A percentile compares a stretch with the other conserved stretches of the same genome.
phyloP scores from a whole-genome alignment of 2,888 invertebrate species.

The Meloe dianella region DNA sequence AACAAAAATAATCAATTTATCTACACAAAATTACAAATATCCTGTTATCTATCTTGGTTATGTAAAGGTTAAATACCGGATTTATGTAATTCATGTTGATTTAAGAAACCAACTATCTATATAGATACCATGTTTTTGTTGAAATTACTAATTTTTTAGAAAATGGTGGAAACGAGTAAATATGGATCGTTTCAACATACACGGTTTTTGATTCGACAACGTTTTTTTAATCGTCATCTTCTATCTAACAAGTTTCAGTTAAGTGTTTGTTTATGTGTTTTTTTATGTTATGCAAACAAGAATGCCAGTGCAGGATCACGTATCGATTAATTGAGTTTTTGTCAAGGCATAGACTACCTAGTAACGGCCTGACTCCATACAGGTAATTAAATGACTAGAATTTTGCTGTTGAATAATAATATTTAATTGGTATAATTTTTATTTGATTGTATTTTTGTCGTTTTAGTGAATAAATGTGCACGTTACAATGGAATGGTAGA shows the following conservation, averaged over 20 bases:
- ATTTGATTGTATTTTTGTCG: constrained; percentile 6
- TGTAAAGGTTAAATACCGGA: no score
- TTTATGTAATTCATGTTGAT: no score
- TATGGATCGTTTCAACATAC: neutral
- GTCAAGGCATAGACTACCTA: constrained; percentile 29
- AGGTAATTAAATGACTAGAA: constrained; percentile 45
- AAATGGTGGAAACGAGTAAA: constrained; percentile 12
- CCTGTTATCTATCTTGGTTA: no score
- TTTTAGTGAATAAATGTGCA: constrained; percentile 28
- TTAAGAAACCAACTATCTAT: no score
- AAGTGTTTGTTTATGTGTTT: constrained; percentile 10
- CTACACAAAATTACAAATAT: neutral
- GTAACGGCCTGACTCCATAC: constrained; percentile 42
- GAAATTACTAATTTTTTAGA: no score
- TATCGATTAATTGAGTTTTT: constrained; percentile 40
- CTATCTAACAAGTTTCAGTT: constrained; percentile 20
- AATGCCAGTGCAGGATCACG: constrained; percentile 34
- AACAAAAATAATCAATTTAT: neutral
- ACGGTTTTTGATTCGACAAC: constrained; percentile 1
- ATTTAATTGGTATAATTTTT: constrained; percentile 45
- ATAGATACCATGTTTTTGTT: no score
- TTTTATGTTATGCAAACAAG: constrained; percentile 25
- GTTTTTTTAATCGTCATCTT: constrained; percentile 17
- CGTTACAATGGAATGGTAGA: constrained; percentile 20
- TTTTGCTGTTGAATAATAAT: constrained; percentile 55